Base-by-base conservation (phyloP, 2,113 vertebrate genomes). In the Callipepla californica region DNA sequence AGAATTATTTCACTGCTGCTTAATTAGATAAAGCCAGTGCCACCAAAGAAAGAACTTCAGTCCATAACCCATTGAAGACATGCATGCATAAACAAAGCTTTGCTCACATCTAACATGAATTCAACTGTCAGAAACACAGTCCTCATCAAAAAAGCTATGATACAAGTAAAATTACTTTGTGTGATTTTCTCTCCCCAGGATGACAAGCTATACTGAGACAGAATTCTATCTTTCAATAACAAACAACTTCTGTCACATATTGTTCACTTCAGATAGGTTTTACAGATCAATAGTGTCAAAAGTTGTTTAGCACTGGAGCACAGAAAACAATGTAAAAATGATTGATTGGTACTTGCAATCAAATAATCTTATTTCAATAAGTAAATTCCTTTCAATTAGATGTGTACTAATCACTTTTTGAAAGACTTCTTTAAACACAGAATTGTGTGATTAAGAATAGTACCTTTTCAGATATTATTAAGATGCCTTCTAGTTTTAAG, bases 151-250 rank as follows among this genome's bases (percentile, higher is more conserved):
- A 96, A 97, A 97, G 95, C 96, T 94, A 93, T 88, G 90, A 98
- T 97, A 98, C 95, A 97, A 97, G 97, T 97, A 97, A 98, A 98
- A 98, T 98, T 98, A 98, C 94, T 98, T 93, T 51, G 50, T 96
- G 94, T 90, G 96, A 97, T 97, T 97, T 97, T 94, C 96, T 97
- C 97, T 97, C 88, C 66, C 76, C 67, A 95, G 51, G 38, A 97
- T 97, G 98, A 98, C 97, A 98, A 95, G 94, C 87, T 97, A 98
- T 97, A 98, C 97, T 97, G 94, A 98, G 94, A 98, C 94, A 94
- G 97, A 97, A 98, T 97, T 97, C 97, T 98, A 76, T 98, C 97
- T 98, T 97, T 97, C 97, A 97, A 97, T 98, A 98, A 97, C 96
- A 95, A 98, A 97, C 94, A 93, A 96, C 86, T 96, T 97, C 93